Percentiles rank a stretch among this genome's conserved stretches.
Conservation (phyloP, 1,140 invertebrate genomes). For the Eciton burchellii region DNA sequence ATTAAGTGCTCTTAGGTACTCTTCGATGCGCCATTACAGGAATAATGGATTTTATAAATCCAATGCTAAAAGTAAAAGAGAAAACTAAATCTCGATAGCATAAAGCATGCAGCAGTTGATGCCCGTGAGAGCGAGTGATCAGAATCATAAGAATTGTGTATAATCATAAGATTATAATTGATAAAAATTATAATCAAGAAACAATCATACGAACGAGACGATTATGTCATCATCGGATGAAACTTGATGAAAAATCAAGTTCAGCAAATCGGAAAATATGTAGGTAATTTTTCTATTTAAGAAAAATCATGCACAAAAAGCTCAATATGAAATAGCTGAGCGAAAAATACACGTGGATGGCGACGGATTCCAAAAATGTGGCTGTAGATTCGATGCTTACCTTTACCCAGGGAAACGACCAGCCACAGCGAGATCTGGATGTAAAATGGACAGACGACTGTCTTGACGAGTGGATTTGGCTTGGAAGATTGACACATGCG, state of each 20-base stretch:
- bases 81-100: conserved; percentile 32
- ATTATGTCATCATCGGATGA: conserved; percentile 65
- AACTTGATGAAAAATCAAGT: neutral
- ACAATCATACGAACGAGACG: conserved; percentile 79
- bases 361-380: conserved; percentile 25
- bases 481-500: neutral
- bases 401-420: neutral
- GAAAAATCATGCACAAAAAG: neutral
- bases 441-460: neutral
- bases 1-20: conserved; percentile 26
- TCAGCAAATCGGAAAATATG: conserved; percentile 51
- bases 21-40: neutral
- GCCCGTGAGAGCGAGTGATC: conserved; percentile 36
- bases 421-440: neutral
- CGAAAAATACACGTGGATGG: conserved; percentile 18
- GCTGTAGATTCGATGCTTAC: conserved; percentile 4
- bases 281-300: neutral
- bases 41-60: conserved; percentile 23
- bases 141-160: too few relatives aligned
- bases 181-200: conserved; percentile 71
- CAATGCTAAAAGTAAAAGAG: conserved; percentile 53
- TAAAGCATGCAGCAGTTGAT: neutral
- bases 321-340: neutral
- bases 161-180: conserved; percentile 70
- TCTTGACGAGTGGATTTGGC: too few relatives aligned